Evolutionary conservation across 2,113 vertebrate genomes (phyloP), one percentile per base, ranked within the genome.

Genomic region (Phainopepla nitens): DNA sequence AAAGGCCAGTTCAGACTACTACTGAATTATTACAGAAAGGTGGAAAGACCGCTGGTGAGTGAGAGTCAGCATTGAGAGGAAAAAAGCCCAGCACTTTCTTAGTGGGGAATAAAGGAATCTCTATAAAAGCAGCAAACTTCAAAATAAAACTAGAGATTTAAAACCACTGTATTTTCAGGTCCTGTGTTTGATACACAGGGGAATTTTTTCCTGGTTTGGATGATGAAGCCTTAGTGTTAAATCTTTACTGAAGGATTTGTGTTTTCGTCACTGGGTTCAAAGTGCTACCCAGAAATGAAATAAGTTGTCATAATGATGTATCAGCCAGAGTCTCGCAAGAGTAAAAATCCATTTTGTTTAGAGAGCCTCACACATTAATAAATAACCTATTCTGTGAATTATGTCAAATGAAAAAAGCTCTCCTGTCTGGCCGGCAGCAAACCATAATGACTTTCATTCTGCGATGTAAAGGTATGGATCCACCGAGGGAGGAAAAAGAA

Each of bases 341-440:
- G 65, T 78, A 87, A 93, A 96, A 93, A 95, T 91, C 92, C 84
- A 76, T 96, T 88, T 81, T 83, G 93, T 97, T 94, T 96, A 94
- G 82, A 94, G 76, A 84, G n/a, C 20, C 81, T 87, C 87, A 83
- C 57, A 29, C 65, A 77, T 96, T 95, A 96, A 97, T 97, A 96
- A 95, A 91, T 93, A 96, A 96, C 36, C 31, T n/a, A 4, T 92
- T 96, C 60, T 61, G 68, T 92, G 87, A 97, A 92, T 96, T 85
- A 90, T 62, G 65, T 93, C 65, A 87, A 86, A 83, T 44, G 71
- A 94, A 79, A 78, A 89, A 84, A 95, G 33, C 86, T 86, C 79
- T 97, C 69, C 10, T 36, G 72, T 49, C 81, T 92, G 89, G 93
- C 86, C 72, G 31, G 49, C 50, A 96, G 93, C 80, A 92, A 96